Conservation (phyloP, 2,888 invertebrate genomes). For the Acanthosepion lycidas region DNA sequence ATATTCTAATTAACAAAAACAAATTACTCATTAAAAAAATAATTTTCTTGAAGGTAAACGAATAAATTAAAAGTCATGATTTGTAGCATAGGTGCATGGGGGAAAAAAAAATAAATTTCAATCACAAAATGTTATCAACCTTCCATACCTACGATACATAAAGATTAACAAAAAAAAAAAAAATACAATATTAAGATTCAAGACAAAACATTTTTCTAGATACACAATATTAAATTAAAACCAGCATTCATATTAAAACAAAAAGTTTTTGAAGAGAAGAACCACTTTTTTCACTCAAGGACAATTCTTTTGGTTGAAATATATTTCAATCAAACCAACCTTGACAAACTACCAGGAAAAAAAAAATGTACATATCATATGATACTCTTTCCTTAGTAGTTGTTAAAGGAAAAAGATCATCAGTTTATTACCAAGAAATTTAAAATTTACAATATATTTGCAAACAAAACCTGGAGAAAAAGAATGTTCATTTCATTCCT, state of each 20-base stretch:
- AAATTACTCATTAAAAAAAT: too few relatives aligned
- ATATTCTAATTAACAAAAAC: not conserved
- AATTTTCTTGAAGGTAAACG: too few relatives aligned
- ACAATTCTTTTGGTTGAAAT: not conserved
- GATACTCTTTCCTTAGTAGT: not conserved
- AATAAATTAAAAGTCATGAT: not conserved
- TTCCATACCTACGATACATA: not conserved
- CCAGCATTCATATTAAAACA: not conserved
- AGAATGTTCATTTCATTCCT: not conserved
- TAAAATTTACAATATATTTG: not conserved
- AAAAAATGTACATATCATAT: not conserved
- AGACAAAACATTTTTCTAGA: not conserved
- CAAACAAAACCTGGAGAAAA: not conserved
- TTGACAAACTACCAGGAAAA: not conserved
- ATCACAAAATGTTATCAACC: not conserved
- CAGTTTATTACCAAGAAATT: not conserved
- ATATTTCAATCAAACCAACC: not conserved
- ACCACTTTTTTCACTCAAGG: not conserved
- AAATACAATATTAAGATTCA: not conserved
- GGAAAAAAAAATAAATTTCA: not conserved
- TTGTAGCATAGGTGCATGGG: not conserved
- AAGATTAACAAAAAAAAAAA: not conserved
- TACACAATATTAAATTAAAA: not conserved
- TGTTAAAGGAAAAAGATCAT: not conserved
- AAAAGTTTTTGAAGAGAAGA: not conserved